Conservation (phyloP, 2,113 vertebrate species). For the Sula dactylatra region DNA sequence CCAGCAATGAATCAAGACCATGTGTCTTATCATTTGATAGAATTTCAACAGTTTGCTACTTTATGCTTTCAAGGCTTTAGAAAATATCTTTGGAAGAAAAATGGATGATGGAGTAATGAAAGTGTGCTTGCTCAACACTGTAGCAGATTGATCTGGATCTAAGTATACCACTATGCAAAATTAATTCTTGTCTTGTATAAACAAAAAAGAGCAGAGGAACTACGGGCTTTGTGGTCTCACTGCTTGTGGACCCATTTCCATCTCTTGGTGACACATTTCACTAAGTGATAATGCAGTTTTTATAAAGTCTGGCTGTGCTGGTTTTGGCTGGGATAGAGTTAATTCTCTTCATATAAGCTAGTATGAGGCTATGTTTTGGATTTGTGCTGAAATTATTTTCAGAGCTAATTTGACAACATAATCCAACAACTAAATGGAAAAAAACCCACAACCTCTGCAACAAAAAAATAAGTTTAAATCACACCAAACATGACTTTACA, state of each 20-base stretch:
- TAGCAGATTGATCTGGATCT: background rate
- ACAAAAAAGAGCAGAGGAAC: background rate
- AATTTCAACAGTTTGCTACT: background rate
- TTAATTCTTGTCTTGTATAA: background rate
- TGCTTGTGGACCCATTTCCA: background rate
- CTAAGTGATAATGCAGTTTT: background rate
- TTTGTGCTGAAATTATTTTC: background rate
- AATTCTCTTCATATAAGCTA: no score
- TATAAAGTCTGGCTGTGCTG: background rate
- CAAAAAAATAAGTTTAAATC: background rate
- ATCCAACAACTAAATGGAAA: background rate
- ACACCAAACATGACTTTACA: background rate
- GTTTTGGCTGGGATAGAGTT: no score
- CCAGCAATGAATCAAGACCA: background rate
- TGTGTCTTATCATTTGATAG: background rate
- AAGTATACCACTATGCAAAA: background rate
- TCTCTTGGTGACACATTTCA: background rate
- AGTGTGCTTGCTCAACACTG: background rate
- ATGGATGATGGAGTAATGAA: background rate
- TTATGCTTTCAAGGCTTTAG: background rate
- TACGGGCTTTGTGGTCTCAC: background rate
- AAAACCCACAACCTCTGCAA: background rate
- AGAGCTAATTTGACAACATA: background rate
- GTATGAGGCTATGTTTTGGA: no score
- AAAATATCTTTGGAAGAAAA: background rate